Percentiles rank a stretch among this genome's conserved stretches.
Evolutionary conservation across 92 coral and sea anemone species (phyloP).

Genomic region (Bergia sp.): DNA sequence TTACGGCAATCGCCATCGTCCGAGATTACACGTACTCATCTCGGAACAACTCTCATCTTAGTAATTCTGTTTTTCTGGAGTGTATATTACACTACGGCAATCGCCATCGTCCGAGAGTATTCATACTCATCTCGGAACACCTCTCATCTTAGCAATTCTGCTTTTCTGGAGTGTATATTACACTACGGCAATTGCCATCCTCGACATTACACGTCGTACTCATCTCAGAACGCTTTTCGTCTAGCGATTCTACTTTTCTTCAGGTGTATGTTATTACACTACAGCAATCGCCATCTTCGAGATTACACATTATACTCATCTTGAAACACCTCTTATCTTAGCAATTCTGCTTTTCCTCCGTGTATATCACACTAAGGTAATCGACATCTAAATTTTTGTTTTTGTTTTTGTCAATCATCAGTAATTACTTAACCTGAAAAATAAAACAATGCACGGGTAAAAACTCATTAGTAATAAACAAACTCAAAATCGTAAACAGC

Average conservation of each 20-base stretch:
- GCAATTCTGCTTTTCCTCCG: neutral
- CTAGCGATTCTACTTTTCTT: conserved; percentile 1
- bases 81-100: neutral
- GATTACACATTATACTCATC: too few relatives aligned
- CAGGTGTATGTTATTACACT: too few relatives aligned
- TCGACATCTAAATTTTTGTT: neutral
- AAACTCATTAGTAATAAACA: neutral
- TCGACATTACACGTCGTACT: neutral
- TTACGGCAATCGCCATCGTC: conserved; percentile 1
- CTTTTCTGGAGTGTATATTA: neutral
- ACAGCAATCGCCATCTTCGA: too few relatives aligned
- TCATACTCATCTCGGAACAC: neutral
- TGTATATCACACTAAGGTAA: neutral
- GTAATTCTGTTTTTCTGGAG: neutral
- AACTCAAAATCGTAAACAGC: too few relatives aligned
- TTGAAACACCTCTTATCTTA: neutral
- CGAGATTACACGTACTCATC: neutral
- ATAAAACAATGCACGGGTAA: neutral
- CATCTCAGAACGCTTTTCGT: neutral
- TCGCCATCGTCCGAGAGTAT: neutral
- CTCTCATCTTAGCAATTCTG: conserved; percentile 8
- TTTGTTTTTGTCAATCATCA: neutral
- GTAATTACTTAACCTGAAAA: neutral
- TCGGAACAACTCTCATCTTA: neutral
- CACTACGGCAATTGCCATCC: neutral